These are phyloP conservation scores for Zaprionus africanus DNA, from an alignment of 1,140 invertebrate species.

Conservation along the genomic window DNA sequence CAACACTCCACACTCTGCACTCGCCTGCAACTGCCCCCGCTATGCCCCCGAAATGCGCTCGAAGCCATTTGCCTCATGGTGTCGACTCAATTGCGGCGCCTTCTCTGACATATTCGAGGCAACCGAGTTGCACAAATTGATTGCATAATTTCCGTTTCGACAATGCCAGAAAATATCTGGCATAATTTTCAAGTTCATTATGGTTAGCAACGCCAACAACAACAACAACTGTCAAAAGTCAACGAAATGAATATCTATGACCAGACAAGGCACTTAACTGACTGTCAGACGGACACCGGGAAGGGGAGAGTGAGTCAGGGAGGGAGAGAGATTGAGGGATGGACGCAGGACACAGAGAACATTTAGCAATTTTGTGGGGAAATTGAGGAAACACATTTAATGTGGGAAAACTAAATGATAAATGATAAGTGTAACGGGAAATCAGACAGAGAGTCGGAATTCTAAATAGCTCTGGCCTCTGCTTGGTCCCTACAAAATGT, in stretches of 20 bases:
- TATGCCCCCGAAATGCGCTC: slow-evolving; percentile 31
- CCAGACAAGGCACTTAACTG: slow-evolving; percentile 4
- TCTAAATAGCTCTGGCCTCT: slow-evolving; percentile 6
- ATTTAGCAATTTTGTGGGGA: slow-evolving; percentile 53
- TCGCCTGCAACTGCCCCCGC: background rate
- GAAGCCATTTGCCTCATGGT: slow-evolving; percentile 32
- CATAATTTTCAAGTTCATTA: slow-evolving; percentile 72
- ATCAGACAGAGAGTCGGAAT: slow-evolving; percentile 43
- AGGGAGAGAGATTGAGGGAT: slow-evolving; percentile 6
- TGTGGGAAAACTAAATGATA: slow-evolving; percentile 71
- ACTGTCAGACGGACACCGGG: background rate
- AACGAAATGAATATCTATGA: slow-evolving; percentile 34
- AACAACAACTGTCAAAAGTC: slow-evolving; percentile 44
- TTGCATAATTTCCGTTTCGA: slow-evolving; percentile 74
- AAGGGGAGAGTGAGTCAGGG: background rate
- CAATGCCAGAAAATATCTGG: slow-evolving; percentile 52
- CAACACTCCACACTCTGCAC: background rate
- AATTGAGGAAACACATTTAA: slow-evolving; percentile 77
- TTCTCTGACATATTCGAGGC: slow-evolving; percentile 60
- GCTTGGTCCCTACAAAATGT: slow-evolving; percentile 52
- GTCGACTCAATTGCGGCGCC: slow-evolving; percentile 33
- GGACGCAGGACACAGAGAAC: slow-evolving; percentile 23
- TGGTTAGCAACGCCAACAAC: slow-evolving; percentile 34
- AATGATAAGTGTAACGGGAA: slow-evolving; percentile 60
- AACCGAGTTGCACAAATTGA: slow-evolving; percentile 75